phyloP scores from a whole-genome alignment of 2,888 invertebrate species.

The Lasiommata megera region DNA sequence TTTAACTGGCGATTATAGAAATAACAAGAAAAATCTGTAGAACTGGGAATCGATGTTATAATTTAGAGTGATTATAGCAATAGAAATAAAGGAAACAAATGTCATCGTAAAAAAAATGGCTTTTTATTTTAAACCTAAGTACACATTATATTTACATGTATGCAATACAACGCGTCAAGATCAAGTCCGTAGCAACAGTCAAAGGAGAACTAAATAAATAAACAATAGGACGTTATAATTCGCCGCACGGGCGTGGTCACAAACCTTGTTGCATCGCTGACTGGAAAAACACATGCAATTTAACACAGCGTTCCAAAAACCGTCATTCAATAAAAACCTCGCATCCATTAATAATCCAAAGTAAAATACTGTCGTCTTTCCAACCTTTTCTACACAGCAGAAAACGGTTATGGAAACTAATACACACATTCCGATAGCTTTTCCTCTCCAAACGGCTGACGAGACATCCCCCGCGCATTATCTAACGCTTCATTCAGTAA shows the following conservation, averaged over 20 bases:
- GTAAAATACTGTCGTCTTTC: conserved; percentile 20
- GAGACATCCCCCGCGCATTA: conserved; percentile 4
- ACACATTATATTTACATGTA: conserved; percentile 74
- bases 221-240: conserved; percentile 48
- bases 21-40: too few relatives aligned
- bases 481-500: conserved; percentile 10
- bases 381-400: conserved; percentile 33
- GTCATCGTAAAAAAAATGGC: conserved; percentile 64
- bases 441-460: conserved; percentile 15
- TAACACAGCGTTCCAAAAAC: conserved; percentile 24
- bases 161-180: conserved; percentile 76
- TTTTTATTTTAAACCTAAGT: conserved; percentile 67
- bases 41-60: not conserved
- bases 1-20: too few relatives aligned
- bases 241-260: conserved; percentile 50
- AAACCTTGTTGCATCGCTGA: conserved; percentile 48
- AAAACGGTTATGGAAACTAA: conserved; percentile 32
- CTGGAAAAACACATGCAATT: conserved; percentile 36
- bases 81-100: conserved; percentile 30
- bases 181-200: conserved; percentile 79
- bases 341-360: conserved; percentile 27
- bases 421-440: conserved; percentile 23
- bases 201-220: conserved; percentile 71
- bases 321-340: conserved; percentile 17
- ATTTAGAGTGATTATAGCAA: not conserved